Evolutionary conservation across 2,113 vertebrate species (phyloP).

Genomic region (Petrocephalus microphthalmus): DNA sequence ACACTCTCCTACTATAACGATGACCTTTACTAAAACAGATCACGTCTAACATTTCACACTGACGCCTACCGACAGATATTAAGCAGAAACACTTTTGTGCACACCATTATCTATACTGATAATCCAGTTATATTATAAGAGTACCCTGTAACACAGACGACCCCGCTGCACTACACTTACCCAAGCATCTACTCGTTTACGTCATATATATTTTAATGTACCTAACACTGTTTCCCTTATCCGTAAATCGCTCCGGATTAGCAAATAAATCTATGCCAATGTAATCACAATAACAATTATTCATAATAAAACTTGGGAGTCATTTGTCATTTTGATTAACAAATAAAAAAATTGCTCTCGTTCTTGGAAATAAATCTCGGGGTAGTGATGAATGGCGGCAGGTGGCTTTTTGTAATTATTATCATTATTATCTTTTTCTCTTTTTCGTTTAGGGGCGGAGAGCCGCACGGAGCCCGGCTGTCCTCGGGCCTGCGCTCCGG

Average conservation of each 20-base stretch:
- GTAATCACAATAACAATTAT: background rate
- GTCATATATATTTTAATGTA: background rate
- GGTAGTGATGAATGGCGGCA: background rate
- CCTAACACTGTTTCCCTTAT: background rate
- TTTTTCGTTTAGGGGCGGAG: background rate
- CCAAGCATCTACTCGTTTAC: background rate
- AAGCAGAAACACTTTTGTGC: background rate
- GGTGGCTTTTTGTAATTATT: background rate
- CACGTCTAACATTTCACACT: background rate
- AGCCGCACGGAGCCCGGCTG: background rate
- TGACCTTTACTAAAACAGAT: background rate
- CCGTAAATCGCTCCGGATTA: background rate
- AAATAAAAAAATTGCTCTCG: background rate
- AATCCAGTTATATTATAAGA: background rate
- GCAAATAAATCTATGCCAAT: background rate
- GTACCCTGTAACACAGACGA: background rate
- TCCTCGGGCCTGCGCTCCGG: constrained; percentile 17
- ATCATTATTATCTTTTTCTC: background rate
- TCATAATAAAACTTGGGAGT: background rate
- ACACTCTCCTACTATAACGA: background rate
- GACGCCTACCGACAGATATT: background rate
- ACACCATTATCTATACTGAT: background rate
- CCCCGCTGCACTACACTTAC: background rate
- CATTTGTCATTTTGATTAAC: background rate
- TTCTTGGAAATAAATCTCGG: background rate